Evolutionary conservation across 2,888 invertebrate genomes (phyloP), one percentile per base, ranked within the genome.

Genomic region (Amphipyra berbera): DNA sequence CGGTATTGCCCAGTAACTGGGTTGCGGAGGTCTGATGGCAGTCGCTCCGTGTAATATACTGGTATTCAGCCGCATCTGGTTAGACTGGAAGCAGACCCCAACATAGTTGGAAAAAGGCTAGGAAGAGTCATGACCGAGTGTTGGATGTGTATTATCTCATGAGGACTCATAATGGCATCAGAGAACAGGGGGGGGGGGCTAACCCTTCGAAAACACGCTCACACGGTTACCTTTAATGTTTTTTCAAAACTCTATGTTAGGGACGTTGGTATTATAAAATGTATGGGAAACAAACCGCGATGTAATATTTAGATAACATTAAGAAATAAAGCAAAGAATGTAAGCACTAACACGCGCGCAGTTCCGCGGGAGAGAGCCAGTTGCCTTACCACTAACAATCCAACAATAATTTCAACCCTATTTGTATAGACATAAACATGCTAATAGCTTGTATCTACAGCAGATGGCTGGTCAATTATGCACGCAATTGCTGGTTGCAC

Each of bases 231-330:
- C 21, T 21, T 21, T 3, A n/a, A 21, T 21, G 21, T 21, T 21
- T 21, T 21, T 1, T 21, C 21, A 21, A 21, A 21, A 21, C 21
- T 3, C 3, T 2, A 21, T 37, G 9, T 37, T 10, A 10, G 37
- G 37, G 4, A 9, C 3, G 37, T 37, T 37, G 37, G 41, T 58
- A 60, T 50, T 42, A 46, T 15, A 42, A 45, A 57, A 55, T 40
- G 52, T 50, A 47, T 76, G 65, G 37, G 76, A 70, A 61, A 56
- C 54, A 45, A 45, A 60, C 27, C n/a, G 13, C 65, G 77, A 76
- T 79, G 61, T 40, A 58, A 61, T 57, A 73, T 79, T 73, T 77
- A 64, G 74, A 77, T 79, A 68, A 76, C 56, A 15, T 50, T 50
- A 55, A 71, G 61, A 66, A 61, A 47, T 61, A 54, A 53, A 72